phyloP scores from a whole-genome alignment of 1,140 invertebrate species.

The Acromyrmex charruanus region DNA sequence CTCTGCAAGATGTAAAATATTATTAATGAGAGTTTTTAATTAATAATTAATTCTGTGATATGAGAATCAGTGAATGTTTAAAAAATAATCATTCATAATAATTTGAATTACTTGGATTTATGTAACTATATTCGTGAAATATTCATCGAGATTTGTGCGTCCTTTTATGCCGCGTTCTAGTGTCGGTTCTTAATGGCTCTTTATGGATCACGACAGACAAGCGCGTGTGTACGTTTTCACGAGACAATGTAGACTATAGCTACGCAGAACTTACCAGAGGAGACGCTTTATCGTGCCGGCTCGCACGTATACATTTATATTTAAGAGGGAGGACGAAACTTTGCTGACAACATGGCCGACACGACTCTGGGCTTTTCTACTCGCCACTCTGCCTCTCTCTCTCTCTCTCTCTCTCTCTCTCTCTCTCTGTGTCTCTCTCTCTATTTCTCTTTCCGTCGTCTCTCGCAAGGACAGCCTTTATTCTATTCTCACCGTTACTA shows the following conservation, averaged over 20 bases:
- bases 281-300: conserved; percentile 71
- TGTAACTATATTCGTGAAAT: conserved; percentile 8
- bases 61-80: not conserved
- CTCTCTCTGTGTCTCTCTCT: too few species aligned
- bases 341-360: conserved; percentile 78
- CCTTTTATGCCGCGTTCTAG: conserved; percentile 22
- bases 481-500: conserved; percentile 72
- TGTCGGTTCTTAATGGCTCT: conserved; percentile 58
- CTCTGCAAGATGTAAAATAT: conserved; percentile 14
- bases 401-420: conserved; percentile 9
- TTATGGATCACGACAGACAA: conserved; percentile 66
- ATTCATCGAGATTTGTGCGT: conserved; percentile 31
- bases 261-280: conserved; percentile 64
- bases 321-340: conserved; percentile 76
- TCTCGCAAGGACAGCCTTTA: conserved; percentile 71
- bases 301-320: conserved; percentile 76
- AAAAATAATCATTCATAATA: not conserved
- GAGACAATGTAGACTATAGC: conserved; percentile 57
- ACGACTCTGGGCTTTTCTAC: conserved; percentile 74
- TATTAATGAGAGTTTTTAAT: not conserved
- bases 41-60: not conserved
- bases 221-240: conserved; percentile 47
- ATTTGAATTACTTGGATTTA: not conserved
- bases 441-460: conserved; percentile 44
- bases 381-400: conserved; percentile 63